A percentile compares a stretch with the other conserved stretches of the same genome.
These are phyloP conservation scores for Gallinago paraguaiae DNA, from an alignment of 2,113 vertebrate genomes.

Conservation along the genomic window DNA sequence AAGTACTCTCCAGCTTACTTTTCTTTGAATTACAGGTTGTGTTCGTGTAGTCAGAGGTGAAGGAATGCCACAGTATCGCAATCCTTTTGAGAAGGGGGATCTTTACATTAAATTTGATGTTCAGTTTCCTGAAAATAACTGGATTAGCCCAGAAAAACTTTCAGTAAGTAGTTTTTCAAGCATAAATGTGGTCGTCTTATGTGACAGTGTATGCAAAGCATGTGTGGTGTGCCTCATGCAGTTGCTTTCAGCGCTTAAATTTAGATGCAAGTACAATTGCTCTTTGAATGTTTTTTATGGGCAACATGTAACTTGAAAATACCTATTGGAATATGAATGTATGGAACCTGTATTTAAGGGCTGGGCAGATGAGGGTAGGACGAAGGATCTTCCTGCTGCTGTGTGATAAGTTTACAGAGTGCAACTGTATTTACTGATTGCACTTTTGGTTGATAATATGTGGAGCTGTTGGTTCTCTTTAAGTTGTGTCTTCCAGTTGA, in stretches of 20 bases:
- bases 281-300: background rate
- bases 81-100: constrained; percentile 98
- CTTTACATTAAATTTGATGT: constrained; percentile 98
- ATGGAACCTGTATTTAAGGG: background rate
- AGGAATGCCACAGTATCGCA: constrained; percentile 98
- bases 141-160: constrained; percentile 97
- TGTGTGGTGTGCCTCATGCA: background rate
- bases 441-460: background rate
- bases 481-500: background rate
- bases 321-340: background rate
- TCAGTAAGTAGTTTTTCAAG: constrained; percentile 81
- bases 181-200: background rate
- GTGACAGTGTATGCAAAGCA: background rate
- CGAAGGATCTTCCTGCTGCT: background rate
- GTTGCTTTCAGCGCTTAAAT: background rate
- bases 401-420: background rate
- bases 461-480: background rate
- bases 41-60: constrained; percentile 91
- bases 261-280: background rate
- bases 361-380: background rate
- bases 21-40: constrained; percentile 77
- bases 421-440: background rate
- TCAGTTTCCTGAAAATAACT: constrained; percentile 97
- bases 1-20: background rate
- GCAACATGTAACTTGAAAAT: background rate